These are phyloP conservation scores for Drosophila dunni DNA, from an alignment of 1,140 invertebrate genomes.

Conservation along the genomic window DNA sequence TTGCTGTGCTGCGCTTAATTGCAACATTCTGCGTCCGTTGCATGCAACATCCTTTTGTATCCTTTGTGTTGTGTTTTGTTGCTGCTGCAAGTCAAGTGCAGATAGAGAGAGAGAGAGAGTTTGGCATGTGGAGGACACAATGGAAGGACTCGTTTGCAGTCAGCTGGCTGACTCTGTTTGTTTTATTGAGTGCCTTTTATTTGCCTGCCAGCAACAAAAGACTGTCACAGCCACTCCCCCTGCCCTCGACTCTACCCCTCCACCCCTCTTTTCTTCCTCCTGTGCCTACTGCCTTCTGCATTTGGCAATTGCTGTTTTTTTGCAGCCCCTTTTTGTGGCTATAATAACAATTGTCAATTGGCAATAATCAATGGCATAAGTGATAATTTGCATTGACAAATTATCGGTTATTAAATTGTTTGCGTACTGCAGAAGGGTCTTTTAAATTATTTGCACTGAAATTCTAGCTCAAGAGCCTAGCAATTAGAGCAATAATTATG, in stretches of 20 bases:
- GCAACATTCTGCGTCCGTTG: conserved; percentile 46
- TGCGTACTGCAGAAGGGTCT: conserved; percentile 14
- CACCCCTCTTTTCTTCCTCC: not conserved
- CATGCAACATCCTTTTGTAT: conserved; percentile 35
- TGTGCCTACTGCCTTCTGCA: conserved; percentile 28
- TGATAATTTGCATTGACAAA: conserved; percentile 74
- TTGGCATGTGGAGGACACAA: conserved; percentile 13
- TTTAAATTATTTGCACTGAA: conserved; percentile 21
- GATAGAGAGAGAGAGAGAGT: not conserved
- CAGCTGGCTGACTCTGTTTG: conserved; percentile 32
- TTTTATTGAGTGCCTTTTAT: conserved; percentile 42
- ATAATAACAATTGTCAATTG: conserved; percentile 70
- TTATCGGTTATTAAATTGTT: conserved; percentile 44
- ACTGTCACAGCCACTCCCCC: not conserved
- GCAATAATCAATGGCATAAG: conserved; percentile 76
- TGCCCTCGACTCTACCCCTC: not conserved
- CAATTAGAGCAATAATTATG: conserved; percentile 8
- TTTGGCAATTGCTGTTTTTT: conserved; percentile 51
- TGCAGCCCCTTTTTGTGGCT: conserved; percentile 37
- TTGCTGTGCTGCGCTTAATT: conserved; percentile 49
- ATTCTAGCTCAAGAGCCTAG: not conserved
- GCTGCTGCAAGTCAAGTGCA: conserved; percentile 46
- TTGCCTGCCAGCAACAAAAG: conserved; percentile 42
- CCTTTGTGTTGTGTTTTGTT: conserved; percentile 28
- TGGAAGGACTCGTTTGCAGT: conserved; percentile 18